phyloP scores from a whole-genome alignment of 2,113 vertebrate genomes.

The Pelobates fuscus region DNA sequence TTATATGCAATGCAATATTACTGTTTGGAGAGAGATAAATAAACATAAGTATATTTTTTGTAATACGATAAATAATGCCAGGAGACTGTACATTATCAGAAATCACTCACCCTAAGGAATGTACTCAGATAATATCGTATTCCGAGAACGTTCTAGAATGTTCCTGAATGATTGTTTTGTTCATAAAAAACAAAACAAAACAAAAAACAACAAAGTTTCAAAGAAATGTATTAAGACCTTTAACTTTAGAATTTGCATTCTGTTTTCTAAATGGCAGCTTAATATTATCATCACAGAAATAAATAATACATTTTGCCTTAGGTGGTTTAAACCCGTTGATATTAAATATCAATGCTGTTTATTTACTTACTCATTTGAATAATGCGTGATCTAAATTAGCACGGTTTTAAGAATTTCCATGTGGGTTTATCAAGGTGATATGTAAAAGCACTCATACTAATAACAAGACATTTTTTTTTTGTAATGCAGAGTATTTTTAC shows the following conservation, averaged over 20 bases:
- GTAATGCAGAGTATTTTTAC: not conserved
- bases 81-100: not conserved
- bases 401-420: not conserved
- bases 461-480: not conserved
- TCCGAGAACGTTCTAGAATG: not conserved
- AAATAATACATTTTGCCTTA: constrained; percentile 35
- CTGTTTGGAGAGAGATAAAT: not conserved
- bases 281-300: constrained; percentile 5
- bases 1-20: not conserved
- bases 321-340: constrained; percentile 1
- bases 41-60: not conserved
- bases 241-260: not conserved
- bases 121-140: not conserved
- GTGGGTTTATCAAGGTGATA: not conserved
- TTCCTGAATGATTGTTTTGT: not conserved
- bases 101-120: not conserved
- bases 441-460: not conserved
- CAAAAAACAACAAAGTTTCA: too few species aligned
- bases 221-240: not conserved
- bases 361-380: constrained; percentile 19
- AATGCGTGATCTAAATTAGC: constrained; percentile 31
- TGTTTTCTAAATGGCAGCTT: not conserved
- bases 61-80: too few species aligned
- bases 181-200: not conserved
- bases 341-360: not conserved